Conservation (phyloP, 2,797 vertebrate species). For the Chromis chromis region DNA sequence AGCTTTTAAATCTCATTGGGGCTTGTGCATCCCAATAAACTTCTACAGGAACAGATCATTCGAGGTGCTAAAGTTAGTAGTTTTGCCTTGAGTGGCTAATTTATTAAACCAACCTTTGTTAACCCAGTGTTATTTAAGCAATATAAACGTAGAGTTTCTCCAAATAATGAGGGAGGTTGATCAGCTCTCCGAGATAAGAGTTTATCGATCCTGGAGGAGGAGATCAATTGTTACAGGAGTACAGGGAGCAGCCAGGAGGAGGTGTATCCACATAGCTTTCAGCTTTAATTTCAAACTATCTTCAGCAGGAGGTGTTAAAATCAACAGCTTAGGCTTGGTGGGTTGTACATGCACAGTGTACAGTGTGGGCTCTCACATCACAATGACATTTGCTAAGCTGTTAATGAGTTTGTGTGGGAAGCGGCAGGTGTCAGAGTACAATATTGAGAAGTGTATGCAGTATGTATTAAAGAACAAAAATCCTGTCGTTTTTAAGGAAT, state of each 20-base stretch:
- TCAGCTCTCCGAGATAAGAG: constrained; percentile 31
- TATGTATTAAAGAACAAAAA: too few relatives aligned
- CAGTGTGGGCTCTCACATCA: not conserved
- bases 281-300: constrained; percentile 41
- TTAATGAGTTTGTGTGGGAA: constrained; percentile 1
- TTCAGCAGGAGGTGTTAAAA: constrained; percentile 26
- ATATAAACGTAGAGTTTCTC: constrained; percentile 22
- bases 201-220: constrained; percentile 40
- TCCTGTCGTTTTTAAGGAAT: not conserved
- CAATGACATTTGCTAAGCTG: not conserved
- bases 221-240: constrained; percentile 44
- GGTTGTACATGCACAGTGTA: not conserved
- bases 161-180: constrained; percentile 41
- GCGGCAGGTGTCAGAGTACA: not conserved
- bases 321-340: constrained; percentile 14
- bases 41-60: constrained; percentile 1
- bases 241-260: constrained; percentile 20
- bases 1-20: not conserved
- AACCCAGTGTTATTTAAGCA: constrained; percentile 34
- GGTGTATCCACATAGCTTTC: constrained; percentile 15
- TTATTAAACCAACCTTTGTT: constrained; percentile 30
- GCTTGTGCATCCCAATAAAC: not conserved
- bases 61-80: not conserved
- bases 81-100: constrained; percentile 20
- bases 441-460: not conserved